Conservation (phyloP, 2,888 invertebrate genomes). For the Seira ritae region DNA sequence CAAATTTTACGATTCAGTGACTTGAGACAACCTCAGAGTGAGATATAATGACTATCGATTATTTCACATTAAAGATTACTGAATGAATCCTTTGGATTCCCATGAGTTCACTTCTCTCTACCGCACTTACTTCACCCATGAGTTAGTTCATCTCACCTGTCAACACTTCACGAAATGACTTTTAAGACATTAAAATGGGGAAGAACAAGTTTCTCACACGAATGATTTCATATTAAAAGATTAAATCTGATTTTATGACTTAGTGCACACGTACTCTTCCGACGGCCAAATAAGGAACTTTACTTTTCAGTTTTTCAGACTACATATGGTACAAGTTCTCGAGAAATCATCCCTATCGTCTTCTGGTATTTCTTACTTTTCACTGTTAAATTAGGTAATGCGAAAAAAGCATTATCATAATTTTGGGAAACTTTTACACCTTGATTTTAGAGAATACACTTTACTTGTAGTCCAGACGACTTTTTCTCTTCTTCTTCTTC, state of each 20-base stretch:
- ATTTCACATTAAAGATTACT: slow-evolving; percentile 9
- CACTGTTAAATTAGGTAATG: slow-evolving; percentile 40
- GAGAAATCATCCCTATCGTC: too few relatives aligned
- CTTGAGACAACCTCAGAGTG: slow-evolving; percentile 49
- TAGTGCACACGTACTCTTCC: neutral
- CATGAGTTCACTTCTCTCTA: slow-evolving; percentile 8
- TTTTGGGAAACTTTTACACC: too few relatives aligned
- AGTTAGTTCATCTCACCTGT: slow-evolving; percentile 1
- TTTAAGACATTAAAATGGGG: too few relatives aligned
- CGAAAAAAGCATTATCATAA: too few relatives aligned
- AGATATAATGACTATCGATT: slow-evolving; percentile 38
- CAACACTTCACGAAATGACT: neutral
- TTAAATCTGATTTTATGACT: neutral
- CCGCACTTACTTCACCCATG: slow-evolving; percentile 29
- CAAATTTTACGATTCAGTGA: slow-evolving; percentile 55
- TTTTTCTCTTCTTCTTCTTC: neutral
- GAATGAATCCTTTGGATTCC: slow-evolving; percentile 7
- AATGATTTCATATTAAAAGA: neutral
- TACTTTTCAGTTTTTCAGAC: neutral
- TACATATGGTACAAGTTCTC: too few relatives aligned
- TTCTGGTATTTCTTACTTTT: slow-evolving; percentile 38
- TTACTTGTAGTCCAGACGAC: too few relatives aligned
- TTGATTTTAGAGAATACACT: too few relatives aligned
- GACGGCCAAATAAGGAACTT: slow-evolving; percentile 37
- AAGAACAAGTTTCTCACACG: neutral